Evolutionary conservation across 2,113 vertebrate species (phyloP), one percentile per base, ranked within the genome.

Genomic region (Mobula hypostoma): DNA sequence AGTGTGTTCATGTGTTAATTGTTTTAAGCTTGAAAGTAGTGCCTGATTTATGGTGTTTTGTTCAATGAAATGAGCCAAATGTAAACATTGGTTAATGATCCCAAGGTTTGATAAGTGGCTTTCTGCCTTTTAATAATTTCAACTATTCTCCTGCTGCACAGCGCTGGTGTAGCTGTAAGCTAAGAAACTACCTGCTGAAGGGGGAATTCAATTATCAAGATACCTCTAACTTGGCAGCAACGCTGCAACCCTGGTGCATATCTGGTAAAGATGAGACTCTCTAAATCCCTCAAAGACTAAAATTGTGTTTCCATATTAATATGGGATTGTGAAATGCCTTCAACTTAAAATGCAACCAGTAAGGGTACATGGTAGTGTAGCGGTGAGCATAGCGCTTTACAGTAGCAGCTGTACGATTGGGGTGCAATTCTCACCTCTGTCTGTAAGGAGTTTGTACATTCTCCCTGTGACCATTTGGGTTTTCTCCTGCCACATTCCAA

Each of bases 31-130:
- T 58, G 61, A 63, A 61, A 63, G 83, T 61, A 88, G 83, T 88
- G 58, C 29, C 83, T 88, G 58, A 88, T 63, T 88, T 88, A n/a
- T 4, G 11, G 83, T 88, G 83, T 88, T 88, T 88, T 88, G 83
- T 88, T 88, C 83, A 58, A 88, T 56, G 56, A 88, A 88, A 88
- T 63, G 83, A 61, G 61, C 83, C 27, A 88, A 88, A 88, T 88
- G 58, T 88, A 88, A 88, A 88, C 83, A 88, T 56, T 88, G 83
- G 58, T 63, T 88, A 88, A 88, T 88, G 83, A 88, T 88, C 83
- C 58, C 27, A 82, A 88, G 83, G 11, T 63, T 88, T 63, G 83
- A 63, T 88, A 29, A 87, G 58, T 87, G 14, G 58, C 58, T 87
- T 87, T 87, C 83, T 87, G 58, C 27, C 27, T 61, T 88, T 63